Percentiles rank a stretch among this genome's conserved stretches.
phyloP scores from a whole-genome alignment of 2,888 invertebrate genomes.

The Chirona hameri region DNA sequence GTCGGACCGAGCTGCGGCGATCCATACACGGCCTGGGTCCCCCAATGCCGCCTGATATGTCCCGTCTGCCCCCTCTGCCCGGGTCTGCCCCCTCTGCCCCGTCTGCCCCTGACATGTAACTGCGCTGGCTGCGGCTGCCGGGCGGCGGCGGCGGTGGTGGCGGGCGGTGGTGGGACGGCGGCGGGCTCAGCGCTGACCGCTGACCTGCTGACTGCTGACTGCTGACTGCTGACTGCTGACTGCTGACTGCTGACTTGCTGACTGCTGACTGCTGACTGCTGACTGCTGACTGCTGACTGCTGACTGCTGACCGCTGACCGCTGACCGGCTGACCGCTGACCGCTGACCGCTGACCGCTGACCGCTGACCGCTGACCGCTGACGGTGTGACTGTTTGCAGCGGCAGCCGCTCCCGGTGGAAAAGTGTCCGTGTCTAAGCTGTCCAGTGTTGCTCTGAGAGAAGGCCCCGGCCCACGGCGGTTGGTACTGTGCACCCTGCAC shows the following conservation, averaged over 20 bases:
- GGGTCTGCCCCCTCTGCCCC: not conserved
- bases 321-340: not conserved
- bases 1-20: not conserved
- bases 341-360: not conserved
- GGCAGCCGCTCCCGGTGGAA: conserved; percentile 12
- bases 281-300: too few species aligned
- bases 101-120: not conserved
- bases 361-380: not conserved
- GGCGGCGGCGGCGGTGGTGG: too few species aligned
- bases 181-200: too few species aligned
- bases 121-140: not conserved
- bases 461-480: too few species aligned
- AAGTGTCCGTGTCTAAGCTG: conserved; percentile 11
- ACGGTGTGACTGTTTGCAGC: not conserved
- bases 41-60: not conserved
- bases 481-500: too few species aligned
- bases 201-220: too few species aligned
- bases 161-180: too few species aligned
- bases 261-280: too few species aligned
- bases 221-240: too few species aligned
- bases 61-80: not conserved
- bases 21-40: not conserved
- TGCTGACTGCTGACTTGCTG: too few species aligned
- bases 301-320: too few species aligned
- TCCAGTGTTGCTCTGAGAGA: not conserved